Evolutionary conservation across 1,140 invertebrate species (phyloP).

Genomic region (Lordiphosa stackelbergi): DNA sequence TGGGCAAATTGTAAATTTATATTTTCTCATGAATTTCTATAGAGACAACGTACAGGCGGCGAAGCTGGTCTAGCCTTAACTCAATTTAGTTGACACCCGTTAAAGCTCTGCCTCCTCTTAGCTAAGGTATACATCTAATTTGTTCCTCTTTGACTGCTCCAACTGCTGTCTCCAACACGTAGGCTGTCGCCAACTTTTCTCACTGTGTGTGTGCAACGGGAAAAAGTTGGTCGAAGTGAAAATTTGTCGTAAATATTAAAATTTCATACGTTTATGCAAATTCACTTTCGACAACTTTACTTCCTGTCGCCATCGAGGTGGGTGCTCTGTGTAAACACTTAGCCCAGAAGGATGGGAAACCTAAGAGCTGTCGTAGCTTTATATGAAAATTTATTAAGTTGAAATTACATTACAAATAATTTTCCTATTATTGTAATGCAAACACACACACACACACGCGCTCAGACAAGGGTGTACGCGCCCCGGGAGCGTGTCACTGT

Average conservation of each 20-base stretch:
- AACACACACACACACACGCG: conserved; percentile 17
- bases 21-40: too few relatives aligned
- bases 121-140: conserved; percentile 7
- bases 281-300: conserved; percentile 58
- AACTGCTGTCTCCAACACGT: neutral
- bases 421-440: conserved; percentile 68
- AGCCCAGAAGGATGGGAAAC: neutral
- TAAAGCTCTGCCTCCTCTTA: neutral
- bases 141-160: conserved; percentile 9
- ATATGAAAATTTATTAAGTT: conserved; percentile 71
- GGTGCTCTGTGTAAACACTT: conserved; percentile 40
- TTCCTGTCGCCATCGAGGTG: neutral
- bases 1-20: too few relatives aligned
- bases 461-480: conserved; percentile 7
- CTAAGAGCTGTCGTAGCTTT: conserved; percentile 42
- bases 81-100: conserved; percentile 49
- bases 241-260: conserved; percentile 74
- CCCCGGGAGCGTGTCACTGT: conserved; percentile 18
- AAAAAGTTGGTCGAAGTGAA: conserved; percentile 14
- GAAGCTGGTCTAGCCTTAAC: conserved; percentile 22
- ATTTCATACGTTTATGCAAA: conserved; percentile 74
- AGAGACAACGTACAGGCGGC: too few relatives aligned
- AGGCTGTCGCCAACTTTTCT: conserved; percentile 13
- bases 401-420: conserved; percentile 73
- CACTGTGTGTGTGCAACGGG: conserved; percentile 21